These are phyloP conservation scores for Muscicapa striata DNA, from an alignment of 2,797 vertebrate species.

Conservation along the genomic window DNA sequence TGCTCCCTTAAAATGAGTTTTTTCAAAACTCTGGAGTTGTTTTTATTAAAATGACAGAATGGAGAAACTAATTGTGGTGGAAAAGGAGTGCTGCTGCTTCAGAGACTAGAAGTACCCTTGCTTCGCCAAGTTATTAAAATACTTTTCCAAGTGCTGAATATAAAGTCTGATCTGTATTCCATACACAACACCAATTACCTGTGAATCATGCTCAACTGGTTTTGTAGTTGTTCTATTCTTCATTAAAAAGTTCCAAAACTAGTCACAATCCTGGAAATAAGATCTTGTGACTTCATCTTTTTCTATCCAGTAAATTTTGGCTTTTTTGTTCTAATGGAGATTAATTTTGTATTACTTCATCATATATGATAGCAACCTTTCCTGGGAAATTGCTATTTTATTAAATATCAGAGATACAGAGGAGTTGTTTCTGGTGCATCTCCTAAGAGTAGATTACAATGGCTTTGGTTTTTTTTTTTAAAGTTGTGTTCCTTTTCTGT, in stretches of 20 bases:
- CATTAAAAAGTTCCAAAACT: conserved; percentile 40
- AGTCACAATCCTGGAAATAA: conserved; percentile 29
- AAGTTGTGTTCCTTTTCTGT: not conserved
- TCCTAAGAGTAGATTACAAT: not conserved
- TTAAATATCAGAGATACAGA: not conserved
- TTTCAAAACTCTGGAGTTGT: conserved; percentile 9
- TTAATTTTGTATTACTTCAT: not conserved
- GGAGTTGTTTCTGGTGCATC: not conserved
- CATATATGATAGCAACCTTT: not conserved
- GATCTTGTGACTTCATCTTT: conserved; percentile 34
- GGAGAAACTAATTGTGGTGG: conserved; percentile 44
- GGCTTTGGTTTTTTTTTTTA: not conserved
- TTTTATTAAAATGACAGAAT: conserved; percentile 35
- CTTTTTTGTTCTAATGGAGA: conserved; percentile 14
- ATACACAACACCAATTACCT: conserved; percentile 42
- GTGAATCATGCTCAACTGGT: not conserved
- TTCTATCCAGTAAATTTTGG: conserved; percentile 7
- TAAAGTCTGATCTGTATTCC: conserved; percentile 54
- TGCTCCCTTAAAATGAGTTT: not conserved
- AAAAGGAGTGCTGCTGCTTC: conserved; percentile 33
- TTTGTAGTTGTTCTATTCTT: conserved; percentile 51
- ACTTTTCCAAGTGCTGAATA: conserved; percentile 59
- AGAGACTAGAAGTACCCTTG: conserved; percentile 43
- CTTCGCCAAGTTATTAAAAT: conserved; percentile 47
- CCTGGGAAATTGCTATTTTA: not conserved